Conservation (phyloP, 1,140 invertebrate species). For the Probaryconus sp. region DNA sequence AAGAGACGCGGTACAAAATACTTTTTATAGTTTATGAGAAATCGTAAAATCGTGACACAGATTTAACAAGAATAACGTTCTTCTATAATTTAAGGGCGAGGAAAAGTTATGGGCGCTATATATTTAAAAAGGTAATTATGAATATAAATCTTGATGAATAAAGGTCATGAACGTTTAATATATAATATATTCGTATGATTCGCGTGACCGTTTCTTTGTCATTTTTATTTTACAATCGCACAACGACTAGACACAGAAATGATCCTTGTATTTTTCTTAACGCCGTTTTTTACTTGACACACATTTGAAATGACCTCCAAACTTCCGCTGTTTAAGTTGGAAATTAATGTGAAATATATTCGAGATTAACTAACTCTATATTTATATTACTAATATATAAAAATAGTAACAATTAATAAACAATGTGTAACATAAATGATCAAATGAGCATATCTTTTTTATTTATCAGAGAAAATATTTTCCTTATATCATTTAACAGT, state of each 20-base stretch:
- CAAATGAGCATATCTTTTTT: background rate
- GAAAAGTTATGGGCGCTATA: too few species aligned
- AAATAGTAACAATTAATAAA: background rate
- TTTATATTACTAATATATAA: too few species aligned
- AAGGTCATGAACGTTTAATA: slow-evolving; percentile 8
- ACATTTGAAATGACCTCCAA: slow-evolving; percentile 28
- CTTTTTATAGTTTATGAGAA: too few species aligned
- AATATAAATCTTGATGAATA: slow-evolving; percentile 11
- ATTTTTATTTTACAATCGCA: slow-evolving; percentile 17
- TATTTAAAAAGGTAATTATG: slow-evolving; percentile 5
- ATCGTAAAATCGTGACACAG: too few species aligned
- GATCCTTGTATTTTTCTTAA: slow-evolving; percentile 40
- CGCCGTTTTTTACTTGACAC: slow-evolving; percentile 28
- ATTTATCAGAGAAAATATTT: too few species aligned
- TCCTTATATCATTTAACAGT: too few species aligned
- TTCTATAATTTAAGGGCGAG: too few species aligned
- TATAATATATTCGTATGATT: slow-evolving; percentile 13
- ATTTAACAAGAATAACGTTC: too few species aligned
- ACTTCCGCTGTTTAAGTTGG: slow-evolving; percentile 4
- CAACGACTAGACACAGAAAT: slow-evolving; percentile 20
- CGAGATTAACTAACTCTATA: slow-evolving; percentile 14
- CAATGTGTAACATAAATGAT: background rate
- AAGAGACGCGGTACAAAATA: too few species aligned
- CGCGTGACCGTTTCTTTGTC: slow-evolving; percentile 15
- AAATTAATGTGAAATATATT: slow-evolving; percentile 19